Evolutionary conservation across 1,140 invertebrate genomes (phyloP).

Genomic region (Drosophila gunungcola): DNA sequence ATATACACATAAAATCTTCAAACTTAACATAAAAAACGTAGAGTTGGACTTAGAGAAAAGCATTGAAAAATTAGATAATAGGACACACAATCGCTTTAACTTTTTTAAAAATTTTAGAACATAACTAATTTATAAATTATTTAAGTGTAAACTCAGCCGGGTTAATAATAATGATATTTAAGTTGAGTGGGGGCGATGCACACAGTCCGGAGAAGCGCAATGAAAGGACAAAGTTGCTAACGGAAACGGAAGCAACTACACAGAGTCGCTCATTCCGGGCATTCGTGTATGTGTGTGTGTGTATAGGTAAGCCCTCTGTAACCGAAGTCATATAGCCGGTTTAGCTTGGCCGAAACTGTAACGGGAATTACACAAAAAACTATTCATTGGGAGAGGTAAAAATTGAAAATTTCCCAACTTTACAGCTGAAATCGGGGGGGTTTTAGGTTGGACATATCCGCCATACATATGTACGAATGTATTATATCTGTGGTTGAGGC

Average conservation of each 20-base stretch:
- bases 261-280: slow-evolving; percentile 40
- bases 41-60: too few relatives aligned
- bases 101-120: too few relatives aligned
- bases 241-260: slow-evolving; percentile 78
- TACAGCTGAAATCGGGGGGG: slow-evolving; percentile 20
- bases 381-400: slow-evolving; percentile 53
- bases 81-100: too few relatives aligned
- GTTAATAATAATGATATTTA: slow-evolving; percentile 83
- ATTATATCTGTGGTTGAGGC: slow-evolving; percentile 32
- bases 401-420: slow-evolving; percentile 67
- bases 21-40: too few relatives aligned
- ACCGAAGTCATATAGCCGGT: slow-evolving; percentile 32
- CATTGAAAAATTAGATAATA: too few relatives aligned
- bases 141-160: slow-evolving; percentile 43
- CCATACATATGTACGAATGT: slow-evolving; percentile 13
- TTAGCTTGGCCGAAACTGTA: slow-evolving; percentile 65
- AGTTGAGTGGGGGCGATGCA: slow-evolving; percentile 35
- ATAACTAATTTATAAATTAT: neutral
- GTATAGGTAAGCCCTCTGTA: slow-evolving; percentile 57
- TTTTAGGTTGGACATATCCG: slow-evolving; percentile 12
- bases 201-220: slow-evolving; percentile 23
- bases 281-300: slow-evolving; percentile 13
- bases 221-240: slow-evolving; percentile 76
- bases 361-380: slow-evolving; percentile 75
- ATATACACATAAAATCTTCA: too few relatives aligned